Base-by-base conservation (phyloP, 2,888 invertebrate species). In the Quadroppia sp. region DNA sequence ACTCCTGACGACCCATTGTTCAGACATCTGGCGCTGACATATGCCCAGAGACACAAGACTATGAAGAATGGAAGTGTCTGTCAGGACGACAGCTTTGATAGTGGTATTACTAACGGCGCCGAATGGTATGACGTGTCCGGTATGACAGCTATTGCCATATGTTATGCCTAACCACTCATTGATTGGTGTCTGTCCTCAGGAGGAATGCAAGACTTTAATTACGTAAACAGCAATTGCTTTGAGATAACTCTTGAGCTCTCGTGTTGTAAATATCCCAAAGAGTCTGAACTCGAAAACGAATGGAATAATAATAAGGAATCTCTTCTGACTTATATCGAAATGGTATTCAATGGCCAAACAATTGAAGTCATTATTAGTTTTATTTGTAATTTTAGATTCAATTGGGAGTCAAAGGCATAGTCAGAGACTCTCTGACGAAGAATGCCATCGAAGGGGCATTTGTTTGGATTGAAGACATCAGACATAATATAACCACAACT, bases 61-160 rank as follows among this genome's bases (percentile, higher is more conserved):
- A 94, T 96, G 95, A 85, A 85, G 75, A 83, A 82, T 11, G 93
- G 93, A 0, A 79, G 81, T 32, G 85, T 88, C 77, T 87, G 88
- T 32, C 85, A 86, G 0, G 75, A 77, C 13, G 92, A 93, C 77
- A 84, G 85, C 78, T 95, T 95, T 80, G 80, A 84, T 1, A 85
- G 87, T 42, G 95, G 95, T 36, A 87, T 94, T 77, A 94, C 92
- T 3, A 97, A 96, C 80, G 96, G 96, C 13, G 95, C 95, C 4
- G 85, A 86, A 78, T 96, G 96, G 96, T 96, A 94, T 82, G 89
- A 89, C 77, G 81, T 84, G 77, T 77, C 84, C 87, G 92, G 94
- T 80, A 92, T 84, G 85, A 86, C 0, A 50, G 1, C 30, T 74
- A 17, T 42, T 7, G 30, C 53, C 53, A 40, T 42, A 17, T 23